Percentiles rank a stretch among this genome's conserved stretches.
phyloP scores from a whole-genome alignment of 1,140 invertebrate genomes.

The Arion vulgaris region DNA sequence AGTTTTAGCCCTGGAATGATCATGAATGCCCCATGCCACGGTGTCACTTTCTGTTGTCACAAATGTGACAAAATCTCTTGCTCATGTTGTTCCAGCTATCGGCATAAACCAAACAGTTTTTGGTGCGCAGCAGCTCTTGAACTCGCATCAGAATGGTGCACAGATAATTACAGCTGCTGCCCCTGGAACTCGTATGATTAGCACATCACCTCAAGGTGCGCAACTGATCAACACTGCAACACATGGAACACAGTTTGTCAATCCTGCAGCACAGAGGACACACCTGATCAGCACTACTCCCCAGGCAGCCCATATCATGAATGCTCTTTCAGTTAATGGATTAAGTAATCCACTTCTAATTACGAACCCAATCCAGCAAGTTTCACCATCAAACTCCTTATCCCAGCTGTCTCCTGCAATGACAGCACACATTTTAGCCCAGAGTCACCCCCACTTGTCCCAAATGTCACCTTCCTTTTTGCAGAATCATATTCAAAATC shows the following conservation, averaged over 20 bases:
- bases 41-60: constrained; percentile 27
- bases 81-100: constrained; percentile 24
- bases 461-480: constrained; percentile 37
- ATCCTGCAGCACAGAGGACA: neutral
- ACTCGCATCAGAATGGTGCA: neutral
- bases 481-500: constrained; percentile 24
- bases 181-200: constrained; percentile 5
- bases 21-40: constrained; percentile 18
- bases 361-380: constrained; percentile 31
- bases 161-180: constrained; percentile 9
- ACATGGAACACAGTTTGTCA: neutral
- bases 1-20: constrained; percentile 25
- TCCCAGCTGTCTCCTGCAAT: constrained; percentile 36
- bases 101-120: constrained; percentile 34
- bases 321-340: constrained; percentile 21
- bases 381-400: constrained; percentile 16
- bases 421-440: constrained; percentile 34
- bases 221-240: constrained; percentile 3
- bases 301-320: constrained; percentile 23
- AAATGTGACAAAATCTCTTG: constrained; percentile 26
- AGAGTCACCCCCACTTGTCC: constrained; percentile 15
- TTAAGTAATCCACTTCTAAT: constrained; percentile 28
- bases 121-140: constrained; percentile 17
- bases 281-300: constrained; percentile 2
- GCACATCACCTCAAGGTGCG: neutral